Evolutionary conservation across 2,113 vertebrate genomes (phyloP), one percentile per base, ranked within the genome.

Genomic region (human (Homo sapiens)): DNA sequence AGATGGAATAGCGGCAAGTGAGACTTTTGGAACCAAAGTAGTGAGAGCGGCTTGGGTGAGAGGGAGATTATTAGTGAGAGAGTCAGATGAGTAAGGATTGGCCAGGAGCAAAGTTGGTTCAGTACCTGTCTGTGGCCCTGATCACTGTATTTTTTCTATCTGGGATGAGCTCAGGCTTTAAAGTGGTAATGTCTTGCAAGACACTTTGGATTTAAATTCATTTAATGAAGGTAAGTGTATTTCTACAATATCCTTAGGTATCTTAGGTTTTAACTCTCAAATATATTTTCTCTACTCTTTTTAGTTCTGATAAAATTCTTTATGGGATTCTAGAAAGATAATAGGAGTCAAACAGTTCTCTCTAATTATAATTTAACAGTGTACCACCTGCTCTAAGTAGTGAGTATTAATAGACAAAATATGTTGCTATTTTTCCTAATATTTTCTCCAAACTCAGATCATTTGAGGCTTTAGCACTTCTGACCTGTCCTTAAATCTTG

Each of bases 311-410:
- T 40, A 87, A 57, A 27, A 40, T 75, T 89, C 43, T 96, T 38
- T 87, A n/a, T 22, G 14, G 57, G 72, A 68, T 81, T 73, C 48
- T 35, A 81, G 61, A 81, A 82, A 86, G 64, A 91, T 73, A 82
- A 82, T 1, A 43, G 35, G 40, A 70, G 57, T 3, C 5, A 66
- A 96, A 89, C 40, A 91, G 55, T 80, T 94, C 38, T 43, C 55
- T 73, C 45, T 90, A 76, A 90, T n/a, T 97, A 40, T 92, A 89
- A 93, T 57, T 95, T 93, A 95, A 87, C 79, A 93, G 40, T 80
- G 57, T 40, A 35, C 45, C 78, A 89, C 95, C 83, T 96, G 73
- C 76, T 94, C 40, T 78, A 80, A 89, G 73, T 12, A 59, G 52
- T 78, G 72, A 86, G 48, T 75, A 12, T 81, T 90, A 76, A 90